Evolutionary conservation across 2,888 invertebrate genomes (phyloP).

Genomic region (Spilosoma lubricipeda): DNA sequence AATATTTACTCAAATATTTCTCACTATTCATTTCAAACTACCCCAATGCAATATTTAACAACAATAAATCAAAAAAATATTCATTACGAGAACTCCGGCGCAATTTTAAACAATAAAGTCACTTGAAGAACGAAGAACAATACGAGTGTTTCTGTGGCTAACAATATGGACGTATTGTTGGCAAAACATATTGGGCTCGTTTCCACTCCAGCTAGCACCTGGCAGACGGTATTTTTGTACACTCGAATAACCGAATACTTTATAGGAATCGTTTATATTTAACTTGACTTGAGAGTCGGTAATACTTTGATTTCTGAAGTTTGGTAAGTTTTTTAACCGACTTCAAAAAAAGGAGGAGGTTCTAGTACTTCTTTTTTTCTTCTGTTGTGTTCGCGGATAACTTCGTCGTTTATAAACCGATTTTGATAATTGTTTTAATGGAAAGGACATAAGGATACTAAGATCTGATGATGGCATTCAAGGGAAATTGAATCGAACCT

Average conservation of each 20-base stretch:
- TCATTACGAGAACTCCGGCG: conserved; percentile 12
- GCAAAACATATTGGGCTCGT: conserved; percentile 30
- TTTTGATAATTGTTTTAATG: too few relatives aligned
- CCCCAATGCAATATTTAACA: conserved; percentile 11
- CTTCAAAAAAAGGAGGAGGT: too few relatives aligned
- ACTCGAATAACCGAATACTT: neutral
- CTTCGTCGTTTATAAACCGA: too few relatives aligned
- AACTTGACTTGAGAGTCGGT: neutral
- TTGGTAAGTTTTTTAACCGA: neutral
- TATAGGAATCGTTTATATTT: neutral
- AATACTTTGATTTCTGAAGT: neutral
- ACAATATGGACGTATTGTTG: conserved; percentile 36
- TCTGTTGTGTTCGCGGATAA: too few relatives aligned
- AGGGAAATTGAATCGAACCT: too few relatives aligned
- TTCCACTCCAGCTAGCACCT: conserved; percentile 33
- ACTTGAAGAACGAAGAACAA: conserved; percentile 22
- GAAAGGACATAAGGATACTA: too few relatives aligned
- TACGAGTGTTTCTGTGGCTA: conserved; percentile 16
- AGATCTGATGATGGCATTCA: too few relatives aligned
- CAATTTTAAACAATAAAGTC: conserved; percentile 17
- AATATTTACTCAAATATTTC: conserved; percentile 4
- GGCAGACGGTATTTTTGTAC: conserved; percentile 18
- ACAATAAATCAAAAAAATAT: conserved; percentile 13
- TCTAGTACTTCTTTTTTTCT: too few relatives aligned
- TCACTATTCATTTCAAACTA: conserved; percentile 7